Evolutionary conservation across 2,888 invertebrate species (phyloP).

Genomic region (Argyresthia albistria): DNA sequence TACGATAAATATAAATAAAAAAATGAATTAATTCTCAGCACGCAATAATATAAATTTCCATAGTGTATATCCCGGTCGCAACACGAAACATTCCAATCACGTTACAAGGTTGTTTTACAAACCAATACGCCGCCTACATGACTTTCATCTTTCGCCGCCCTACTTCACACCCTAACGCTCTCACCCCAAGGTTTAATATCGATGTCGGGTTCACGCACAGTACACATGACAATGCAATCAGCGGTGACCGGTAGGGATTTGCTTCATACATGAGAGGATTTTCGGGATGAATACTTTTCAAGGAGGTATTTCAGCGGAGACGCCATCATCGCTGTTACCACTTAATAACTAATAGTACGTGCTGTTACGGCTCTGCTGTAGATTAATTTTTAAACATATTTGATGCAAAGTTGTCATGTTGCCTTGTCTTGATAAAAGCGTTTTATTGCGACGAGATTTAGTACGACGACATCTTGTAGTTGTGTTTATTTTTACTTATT

Average conservation of each 20-base stretch:
- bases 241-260: constrained; percentile 71
- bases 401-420: too few species aligned
- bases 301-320: too few species aligned
- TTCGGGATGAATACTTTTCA: constrained; percentile 69
- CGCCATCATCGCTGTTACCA: too few species aligned
- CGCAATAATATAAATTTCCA: constrained; percentile 48
- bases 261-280: constrained; percentile 70
- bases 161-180: not conserved
- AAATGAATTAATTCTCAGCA: not conserved
- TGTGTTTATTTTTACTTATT: too few species aligned
- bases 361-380: too few species aligned
- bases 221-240: constrained; percentile 69
- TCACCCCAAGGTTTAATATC: not conserved
- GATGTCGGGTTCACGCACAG: constrained; percentile 13
- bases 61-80: constrained; percentile 65
- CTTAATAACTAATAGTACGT: too few species aligned
- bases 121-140: constrained; percentile 45
- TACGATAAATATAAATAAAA: not conserved
- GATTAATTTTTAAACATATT: too few species aligned
- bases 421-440: too few species aligned
- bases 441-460: too few species aligned
- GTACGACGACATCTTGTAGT: too few species aligned
- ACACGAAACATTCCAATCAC: constrained; percentile 68
- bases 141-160: constrained; percentile 8
- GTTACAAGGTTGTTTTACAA: constrained; percentile 69